Evolutionary conservation across 2,888 invertebrate species (phyloP).

Genomic region (Drosophila paracracens): DNA sequence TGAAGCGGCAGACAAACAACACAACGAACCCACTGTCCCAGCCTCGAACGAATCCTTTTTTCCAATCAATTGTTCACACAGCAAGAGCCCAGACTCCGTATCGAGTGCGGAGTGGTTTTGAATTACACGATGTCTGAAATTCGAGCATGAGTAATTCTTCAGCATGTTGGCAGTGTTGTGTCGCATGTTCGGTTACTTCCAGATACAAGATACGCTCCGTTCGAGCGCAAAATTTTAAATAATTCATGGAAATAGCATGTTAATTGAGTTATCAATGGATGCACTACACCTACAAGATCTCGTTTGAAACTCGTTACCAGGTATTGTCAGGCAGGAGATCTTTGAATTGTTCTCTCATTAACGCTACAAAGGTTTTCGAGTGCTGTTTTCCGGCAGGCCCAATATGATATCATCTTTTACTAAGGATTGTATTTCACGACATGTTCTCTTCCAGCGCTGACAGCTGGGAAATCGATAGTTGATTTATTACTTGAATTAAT

Average conservation of each 20-base stretch:
- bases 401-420: conserved; percentile 15
- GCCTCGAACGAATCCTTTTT: conserved; percentile 60
- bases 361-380: conserved; percentile 50
- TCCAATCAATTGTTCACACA: conserved; percentile 75
- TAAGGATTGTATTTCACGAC: conserved; percentile 54
- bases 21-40: conserved; percentile 21
- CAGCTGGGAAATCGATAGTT: conserved; percentile 49
- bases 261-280: conserved; percentile 73
- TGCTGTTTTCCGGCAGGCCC: conserved; percentile 59
- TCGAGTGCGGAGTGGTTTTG: conserved; percentile 55
- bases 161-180: conserved; percentile 24
- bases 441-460: conserved; percentile 29
- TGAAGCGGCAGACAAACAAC: conserved; percentile 32
- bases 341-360: conserved; percentile 43
- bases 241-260: conserved; percentile 76
- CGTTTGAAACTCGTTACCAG: conserved; percentile 29
- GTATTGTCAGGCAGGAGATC: conserved; percentile 33
- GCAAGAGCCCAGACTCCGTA: conserved; percentile 19
- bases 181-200: conserved; percentile 17
- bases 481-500: conserved; percentile 43
- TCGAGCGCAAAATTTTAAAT: conserved; percentile 69
- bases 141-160: conserved; percentile 74
- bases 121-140: conserved; percentile 69
- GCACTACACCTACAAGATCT: conserved; percentile 52
- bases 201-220: conserved; percentile 53